Conservation (phyloP, 2,888 invertebrate genomes). For the Synanthedon andrenaeformis region DNA sequence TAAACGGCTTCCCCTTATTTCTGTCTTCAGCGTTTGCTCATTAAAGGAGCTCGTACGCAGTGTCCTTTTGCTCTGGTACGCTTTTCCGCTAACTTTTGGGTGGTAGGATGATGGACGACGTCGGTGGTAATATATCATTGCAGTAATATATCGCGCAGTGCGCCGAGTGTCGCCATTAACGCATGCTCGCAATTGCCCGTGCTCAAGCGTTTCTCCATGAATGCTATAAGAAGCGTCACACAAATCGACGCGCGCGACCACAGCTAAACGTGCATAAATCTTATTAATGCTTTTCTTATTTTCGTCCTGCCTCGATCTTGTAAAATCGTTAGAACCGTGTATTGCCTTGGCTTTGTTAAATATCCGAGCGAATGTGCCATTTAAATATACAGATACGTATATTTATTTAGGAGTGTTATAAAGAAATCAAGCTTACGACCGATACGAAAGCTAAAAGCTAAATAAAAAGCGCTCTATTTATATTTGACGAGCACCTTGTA, state of each 20-base stretch:
- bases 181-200: conserved; percentile 59
- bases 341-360: conserved; percentile 31
- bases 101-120: conserved; percentile 67
- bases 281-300: conserved; percentile 63
- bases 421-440: not conserved
- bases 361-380: conserved; percentile 9
- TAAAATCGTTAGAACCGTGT: conserved; percentile 46
- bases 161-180: conserved; percentile 69
- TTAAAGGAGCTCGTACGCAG: conserved; percentile 51
- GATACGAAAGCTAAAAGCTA: too few species aligned
- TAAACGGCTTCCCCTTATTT: conserved; percentile 61
- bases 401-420: not conserved
- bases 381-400: conserved; percentile 3
- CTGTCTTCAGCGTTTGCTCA: conserved; percentile 66
- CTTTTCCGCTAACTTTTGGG: conserved; percentile 68
- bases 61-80: conserved; percentile 49
- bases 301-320: conserved; percentile 49
- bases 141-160: conserved; percentile 62
- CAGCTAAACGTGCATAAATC: conserved; percentile 62
- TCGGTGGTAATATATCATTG: conserved; percentile 65
- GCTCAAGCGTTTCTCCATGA: conserved; percentile 31
- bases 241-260: conserved; percentile 62
- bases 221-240: conserved; percentile 51
- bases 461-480: too few species aligned
- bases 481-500: too few species aligned